Evolutionary conservation across 2,113 vertebrate species (phyloP).

Genomic region (Paramormyrops kingsleyae): DNA sequence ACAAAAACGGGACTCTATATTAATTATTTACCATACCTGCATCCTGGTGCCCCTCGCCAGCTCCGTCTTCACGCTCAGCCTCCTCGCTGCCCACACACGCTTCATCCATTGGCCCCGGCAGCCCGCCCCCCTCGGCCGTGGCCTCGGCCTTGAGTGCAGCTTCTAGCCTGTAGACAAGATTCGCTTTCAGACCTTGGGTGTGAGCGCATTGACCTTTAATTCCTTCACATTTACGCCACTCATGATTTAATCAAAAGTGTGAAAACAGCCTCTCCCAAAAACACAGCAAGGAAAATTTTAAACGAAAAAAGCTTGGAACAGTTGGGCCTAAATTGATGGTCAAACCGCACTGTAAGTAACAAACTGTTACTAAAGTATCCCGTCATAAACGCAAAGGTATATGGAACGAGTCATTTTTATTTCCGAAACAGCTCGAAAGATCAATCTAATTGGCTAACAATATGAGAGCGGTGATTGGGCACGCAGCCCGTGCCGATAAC

Average conservation of each 20-base stretch:
- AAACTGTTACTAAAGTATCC: no score
- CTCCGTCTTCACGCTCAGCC: not conserved
- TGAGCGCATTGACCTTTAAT: slow-evolving; percentile 60
- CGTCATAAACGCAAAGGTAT: no score
- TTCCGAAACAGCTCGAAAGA: no score
- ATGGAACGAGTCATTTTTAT: no score
- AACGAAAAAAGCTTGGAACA: not conserved
- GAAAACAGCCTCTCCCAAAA: not conserved
- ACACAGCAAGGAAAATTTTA: not conserved
- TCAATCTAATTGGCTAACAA: no score
- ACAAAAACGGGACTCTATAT: not conserved
- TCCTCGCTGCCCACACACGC: not conserved
- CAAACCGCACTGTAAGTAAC: no score
- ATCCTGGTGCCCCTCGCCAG: slow-evolving; percentile 43
- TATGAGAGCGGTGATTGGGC: no score
- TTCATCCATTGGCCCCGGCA: slow-evolving; percentile 10
- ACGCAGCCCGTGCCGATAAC: no score
- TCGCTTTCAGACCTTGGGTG: slow-evolving; percentile 61
- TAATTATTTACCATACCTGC: slow-evolving; percentile 27
- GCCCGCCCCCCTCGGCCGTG: slow-evolving; percentile 36
- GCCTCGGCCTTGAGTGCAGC: slow-evolving; percentile 54
- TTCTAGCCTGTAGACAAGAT: slow-evolving; percentile 59
- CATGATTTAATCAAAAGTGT: slow-evolving; percentile 15
- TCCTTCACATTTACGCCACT: slow-evolving; percentile 55
- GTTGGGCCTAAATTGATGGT: no score